Evolutionary conservation across 2,888 invertebrate genomes (phyloP).

Genomic region (Stenolophus ochropezus): DNA sequence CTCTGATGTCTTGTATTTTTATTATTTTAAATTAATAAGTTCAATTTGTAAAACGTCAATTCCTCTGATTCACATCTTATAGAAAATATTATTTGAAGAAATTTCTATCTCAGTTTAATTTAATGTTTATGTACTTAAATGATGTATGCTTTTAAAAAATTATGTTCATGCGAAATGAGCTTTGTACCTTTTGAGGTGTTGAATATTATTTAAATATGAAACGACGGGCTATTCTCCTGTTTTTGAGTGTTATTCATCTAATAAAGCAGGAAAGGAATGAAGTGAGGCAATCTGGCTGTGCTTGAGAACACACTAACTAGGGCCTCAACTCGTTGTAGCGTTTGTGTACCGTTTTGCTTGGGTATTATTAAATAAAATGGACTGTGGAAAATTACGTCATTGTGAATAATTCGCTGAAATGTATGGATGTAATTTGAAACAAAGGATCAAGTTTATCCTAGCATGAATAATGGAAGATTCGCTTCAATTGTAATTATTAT

Average conservation of each 20-base stretch:
- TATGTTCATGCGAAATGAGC: too few relatives aligned
- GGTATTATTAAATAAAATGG: conserved; percentile 29
- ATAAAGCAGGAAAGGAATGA: background rate
- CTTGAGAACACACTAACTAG: conserved; percentile 6
- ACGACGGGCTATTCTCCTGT: background rate
- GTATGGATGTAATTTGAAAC: conserved; percentile 32
- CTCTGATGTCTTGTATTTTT: too few relatives aligned
- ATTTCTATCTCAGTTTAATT: too few relatives aligned
- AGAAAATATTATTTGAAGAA: too few relatives aligned
- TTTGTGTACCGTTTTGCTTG: conserved; percentile 7
- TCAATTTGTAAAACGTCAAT: too few relatives aligned
- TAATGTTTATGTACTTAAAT: too few relatives aligned
- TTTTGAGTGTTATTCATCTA: background rate
- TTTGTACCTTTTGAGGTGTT: too few relatives aligned
- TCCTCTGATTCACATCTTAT: too few relatives aligned
- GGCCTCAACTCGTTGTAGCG: background rate
- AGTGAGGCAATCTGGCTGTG: background rate
- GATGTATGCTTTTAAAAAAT: too few relatives aligned
- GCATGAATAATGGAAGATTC: conserved; percentile 7
- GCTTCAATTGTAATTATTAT: conserved; percentile 27
- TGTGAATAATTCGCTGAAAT: conserved; percentile 17
- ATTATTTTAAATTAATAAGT: too few relatives aligned
- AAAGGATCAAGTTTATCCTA: background rate
- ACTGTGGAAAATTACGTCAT: conserved; percentile 26
- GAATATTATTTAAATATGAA: too few relatives aligned